phyloP scores from a whole-genome alignment of 2,888 invertebrate species.

The Alloscopus bannaensis region DNA sequence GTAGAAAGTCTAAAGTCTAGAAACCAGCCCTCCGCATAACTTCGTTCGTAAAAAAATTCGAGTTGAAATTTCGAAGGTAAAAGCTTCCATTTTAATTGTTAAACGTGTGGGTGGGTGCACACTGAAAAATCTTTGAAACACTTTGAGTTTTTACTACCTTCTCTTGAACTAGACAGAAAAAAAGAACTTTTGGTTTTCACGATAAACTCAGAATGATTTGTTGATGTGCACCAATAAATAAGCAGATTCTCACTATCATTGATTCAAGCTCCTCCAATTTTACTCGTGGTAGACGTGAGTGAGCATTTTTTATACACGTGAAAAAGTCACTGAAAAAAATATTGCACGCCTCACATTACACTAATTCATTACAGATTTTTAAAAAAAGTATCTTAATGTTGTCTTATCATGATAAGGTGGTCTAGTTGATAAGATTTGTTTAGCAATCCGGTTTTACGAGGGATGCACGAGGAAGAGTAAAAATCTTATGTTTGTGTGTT shows the following conservation, averaged over 20 bases:
- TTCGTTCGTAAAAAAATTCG: background rate
- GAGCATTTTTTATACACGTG: conserved; percentile 8
- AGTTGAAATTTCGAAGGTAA: background rate
- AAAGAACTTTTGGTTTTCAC: conserved; percentile 36
- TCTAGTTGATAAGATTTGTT: background rate
- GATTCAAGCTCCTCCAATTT: conserved; percentile 10
- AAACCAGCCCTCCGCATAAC: too few relatives aligned
- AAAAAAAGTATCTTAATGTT: conserved; percentile 7
- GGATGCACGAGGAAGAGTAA: background rate
- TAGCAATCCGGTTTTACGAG: background rate
- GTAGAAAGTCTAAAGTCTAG: background rate
- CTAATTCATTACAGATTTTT: conserved; percentile 27
- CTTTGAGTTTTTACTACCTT: background rate
- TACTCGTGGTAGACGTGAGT: too few relatives aligned
- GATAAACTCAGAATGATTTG: background rate
- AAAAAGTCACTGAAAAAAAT: background rate
- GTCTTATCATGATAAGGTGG: conserved; percentile 2
- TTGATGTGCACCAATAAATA: conserved; percentile 51
- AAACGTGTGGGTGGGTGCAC: background rate
- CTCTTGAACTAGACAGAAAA: conserved; percentile 9
- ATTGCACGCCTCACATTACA: conserved; percentile 1
- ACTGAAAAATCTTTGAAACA: background rate
- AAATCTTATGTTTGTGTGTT: background rate
- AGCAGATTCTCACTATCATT: conserved; percentile 41
- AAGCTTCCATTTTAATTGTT: background rate